phyloP scores from a whole-genome alignment of 2,888 invertebrate genomes.

The Stramonita haemastoma region DNA sequence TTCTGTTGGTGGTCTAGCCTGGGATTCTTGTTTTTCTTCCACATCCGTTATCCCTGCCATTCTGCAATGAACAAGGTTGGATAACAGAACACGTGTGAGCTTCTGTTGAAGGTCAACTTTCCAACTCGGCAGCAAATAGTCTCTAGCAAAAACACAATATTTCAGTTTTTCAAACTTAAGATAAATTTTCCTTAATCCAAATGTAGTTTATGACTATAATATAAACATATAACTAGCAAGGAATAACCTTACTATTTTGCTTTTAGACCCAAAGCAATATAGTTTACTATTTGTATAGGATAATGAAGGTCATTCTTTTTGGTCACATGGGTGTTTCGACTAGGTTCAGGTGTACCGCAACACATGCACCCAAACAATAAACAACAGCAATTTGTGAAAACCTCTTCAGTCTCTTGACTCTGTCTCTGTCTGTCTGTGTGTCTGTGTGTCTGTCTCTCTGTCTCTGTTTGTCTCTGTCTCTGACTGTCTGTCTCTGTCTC shows the following conservation, averaged over 20 bases:
- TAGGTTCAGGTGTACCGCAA: neutral
- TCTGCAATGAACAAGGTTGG: conserved; percentile 33
- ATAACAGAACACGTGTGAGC: conserved; percentile 52
- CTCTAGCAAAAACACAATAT: conserved; percentile 2
- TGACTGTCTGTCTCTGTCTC: too few species aligned
- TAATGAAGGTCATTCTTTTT: conserved; percentile 20
- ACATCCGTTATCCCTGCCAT: conserved; percentile 66
- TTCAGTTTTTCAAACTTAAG: neutral
- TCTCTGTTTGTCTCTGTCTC: too few species aligned
- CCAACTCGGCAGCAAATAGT: conserved; percentile 22
- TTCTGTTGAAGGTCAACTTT: conserved; percentile 50
- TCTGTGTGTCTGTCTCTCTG: neutral
- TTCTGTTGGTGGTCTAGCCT: conserved; percentile 38
- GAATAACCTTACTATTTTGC: neutral
- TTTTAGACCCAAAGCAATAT: neutral
- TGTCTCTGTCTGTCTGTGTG: neutral
- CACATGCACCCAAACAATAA: neutral
- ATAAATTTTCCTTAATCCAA: neutral
- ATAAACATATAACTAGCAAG: neutral
- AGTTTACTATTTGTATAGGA: neutral
- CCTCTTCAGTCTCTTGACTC: too few species aligned
- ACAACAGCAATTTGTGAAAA: neutral
- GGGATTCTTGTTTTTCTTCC: conserved; percentile 52
- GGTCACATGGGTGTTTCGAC: neutral
- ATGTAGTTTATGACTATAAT: neutral